Evolutionary conservation across 2,797 vertebrate genomes (phyloP).

Genomic region (Australoheros facetus): DNA sequence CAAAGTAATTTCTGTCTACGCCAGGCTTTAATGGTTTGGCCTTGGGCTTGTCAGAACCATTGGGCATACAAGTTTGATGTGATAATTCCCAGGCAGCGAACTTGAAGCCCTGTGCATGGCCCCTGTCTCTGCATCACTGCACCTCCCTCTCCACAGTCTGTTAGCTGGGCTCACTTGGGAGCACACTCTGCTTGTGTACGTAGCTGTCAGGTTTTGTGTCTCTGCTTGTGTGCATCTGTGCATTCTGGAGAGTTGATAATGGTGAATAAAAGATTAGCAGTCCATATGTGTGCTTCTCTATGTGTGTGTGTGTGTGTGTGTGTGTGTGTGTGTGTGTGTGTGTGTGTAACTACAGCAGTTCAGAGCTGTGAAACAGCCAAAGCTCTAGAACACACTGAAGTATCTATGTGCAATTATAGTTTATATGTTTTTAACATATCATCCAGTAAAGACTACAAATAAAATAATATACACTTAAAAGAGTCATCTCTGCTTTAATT

Average conservation of each 20-base stretch:
- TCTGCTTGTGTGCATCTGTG: slow-evolving; percentile 45
- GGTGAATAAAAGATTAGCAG: slow-evolving; percentile 41
- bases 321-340: neutral
- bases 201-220: slow-evolving; percentile 30
- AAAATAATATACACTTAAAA: neutral
- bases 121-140: slow-evolving; percentile 62
- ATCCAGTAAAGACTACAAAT: neutral
- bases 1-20: slow-evolving; percentile 55
- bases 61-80: slow-evolving; percentile 63
- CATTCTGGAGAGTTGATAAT: slow-evolving; percentile 17
- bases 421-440: neutral
- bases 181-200: slow-evolving; percentile 28
- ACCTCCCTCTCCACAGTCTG: slow-evolving; percentile 37
- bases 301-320: neutral
- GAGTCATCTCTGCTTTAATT: neutral
- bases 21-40: slow-evolving; percentile 48
- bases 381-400: slow-evolving; percentile 8
- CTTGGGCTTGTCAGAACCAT: slow-evolving; percentile 66
- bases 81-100: slow-evolving; percentile 73
- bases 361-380: slow-evolving; percentile 25
- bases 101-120: slow-evolving; percentile 52
- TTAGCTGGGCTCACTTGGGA: slow-evolving; percentile 44
- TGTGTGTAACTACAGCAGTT: slow-evolving; percentile 25
- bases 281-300: neutral
- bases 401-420: neutral